These are phyloP conservation scores for Phalacrocorax aristotelis DNA, from an alignment of 2,113 vertebrate genomes.

Conservation along the genomic window DNA sequence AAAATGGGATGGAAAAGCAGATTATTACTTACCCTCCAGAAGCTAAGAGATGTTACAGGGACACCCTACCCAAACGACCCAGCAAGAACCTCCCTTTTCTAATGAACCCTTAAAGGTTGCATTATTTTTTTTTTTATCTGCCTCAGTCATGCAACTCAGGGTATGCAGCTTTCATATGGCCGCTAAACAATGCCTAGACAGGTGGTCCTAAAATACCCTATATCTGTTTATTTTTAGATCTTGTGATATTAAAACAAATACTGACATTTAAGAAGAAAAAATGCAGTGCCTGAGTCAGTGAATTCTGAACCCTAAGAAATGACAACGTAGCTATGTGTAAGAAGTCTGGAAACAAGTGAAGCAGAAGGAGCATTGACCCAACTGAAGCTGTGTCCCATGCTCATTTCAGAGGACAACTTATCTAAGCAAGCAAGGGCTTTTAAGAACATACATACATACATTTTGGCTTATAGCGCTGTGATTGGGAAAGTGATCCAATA, in stretches of 20 bases:
- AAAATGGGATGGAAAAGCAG: background rate
- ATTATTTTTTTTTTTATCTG: background rate
- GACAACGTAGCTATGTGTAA: background rate
- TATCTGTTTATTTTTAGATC: background rate
- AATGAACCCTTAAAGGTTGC: background rate
- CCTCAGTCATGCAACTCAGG: background rate
- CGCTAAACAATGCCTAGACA: background rate
- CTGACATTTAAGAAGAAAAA: background rate
- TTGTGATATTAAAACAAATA: background rate
- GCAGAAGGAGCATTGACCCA: background rate
- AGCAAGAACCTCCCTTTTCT: background rate
- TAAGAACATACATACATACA: background rate
- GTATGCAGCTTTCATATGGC: background rate
- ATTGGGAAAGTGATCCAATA: background rate
- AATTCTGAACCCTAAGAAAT: background rate
- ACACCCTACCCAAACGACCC: background rate
- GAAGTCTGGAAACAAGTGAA: background rate
- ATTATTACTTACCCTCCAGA: background rate
- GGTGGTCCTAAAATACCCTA: background rate
- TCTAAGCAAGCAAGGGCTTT: background rate
- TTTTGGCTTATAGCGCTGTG: background rate
- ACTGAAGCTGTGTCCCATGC: background rate
- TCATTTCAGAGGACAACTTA: background rate
- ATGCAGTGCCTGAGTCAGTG: background rate
- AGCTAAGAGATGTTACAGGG: background rate